Evolutionary conservation across 1,140 invertebrate species (phyloP).

Genomic region (Muscidifurax raptorellus): DNA sequence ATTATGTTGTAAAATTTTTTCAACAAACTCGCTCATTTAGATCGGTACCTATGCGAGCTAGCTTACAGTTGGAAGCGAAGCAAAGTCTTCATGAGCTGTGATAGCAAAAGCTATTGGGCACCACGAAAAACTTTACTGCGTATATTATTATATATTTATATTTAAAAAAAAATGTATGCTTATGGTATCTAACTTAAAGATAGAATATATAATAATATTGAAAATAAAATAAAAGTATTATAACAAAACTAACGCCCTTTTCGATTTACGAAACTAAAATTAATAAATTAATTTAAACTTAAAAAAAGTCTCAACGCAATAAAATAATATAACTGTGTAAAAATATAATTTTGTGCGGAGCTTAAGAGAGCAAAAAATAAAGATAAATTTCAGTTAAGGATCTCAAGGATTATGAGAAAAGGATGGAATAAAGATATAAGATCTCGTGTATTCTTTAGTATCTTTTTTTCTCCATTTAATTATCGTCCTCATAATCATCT

Average conservation of each 20-base stretch:
- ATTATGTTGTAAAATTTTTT: background rate
- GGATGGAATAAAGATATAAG: slow-evolving; percentile 51
- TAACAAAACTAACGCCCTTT: background rate
- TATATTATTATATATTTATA: too few species aligned
- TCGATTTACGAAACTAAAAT: background rate
- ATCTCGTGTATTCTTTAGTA: slow-evolving; percentile 44
- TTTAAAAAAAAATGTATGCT: too few species aligned
- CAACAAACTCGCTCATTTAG: background rate
- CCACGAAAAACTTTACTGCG: too few species aligned
- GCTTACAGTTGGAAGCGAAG: too few species aligned
- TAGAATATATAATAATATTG: background rate
- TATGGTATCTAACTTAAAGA: background rate
- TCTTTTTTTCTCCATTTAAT: slow-evolving; percentile 70
- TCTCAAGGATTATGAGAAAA: slow-evolving; percentile 37
- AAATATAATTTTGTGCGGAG: background rate
- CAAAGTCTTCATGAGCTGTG: too few species aligned
- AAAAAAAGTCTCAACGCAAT: background rate
- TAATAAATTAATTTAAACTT: background rate
- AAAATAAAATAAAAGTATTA: background rate
- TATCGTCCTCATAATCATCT: slow-evolving; percentile 66
- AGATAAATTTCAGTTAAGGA: slow-evolving; percentile 9
- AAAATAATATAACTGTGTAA: too few species aligned
- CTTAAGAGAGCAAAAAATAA: slow-evolving; percentile 6
- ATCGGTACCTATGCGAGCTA: too few species aligned
- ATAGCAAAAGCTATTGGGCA: too few species aligned